Evolutionary conservation across 2,888 invertebrate genomes (phyloP).

Genomic region (Idaea dimidiata): DNA sequence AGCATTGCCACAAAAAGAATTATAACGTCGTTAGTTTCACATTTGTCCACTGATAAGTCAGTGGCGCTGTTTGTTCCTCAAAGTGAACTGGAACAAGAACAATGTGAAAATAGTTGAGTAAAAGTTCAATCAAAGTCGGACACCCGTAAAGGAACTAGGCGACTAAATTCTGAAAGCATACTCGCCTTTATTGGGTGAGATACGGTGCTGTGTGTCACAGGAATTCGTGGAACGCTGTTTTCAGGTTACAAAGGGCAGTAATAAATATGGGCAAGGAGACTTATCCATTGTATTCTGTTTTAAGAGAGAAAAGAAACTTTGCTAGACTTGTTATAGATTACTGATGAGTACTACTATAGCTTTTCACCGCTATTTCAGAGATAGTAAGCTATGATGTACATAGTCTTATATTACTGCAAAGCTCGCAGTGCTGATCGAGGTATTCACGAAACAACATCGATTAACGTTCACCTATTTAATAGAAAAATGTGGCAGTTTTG

Average conservation of each 20-base stretch:
- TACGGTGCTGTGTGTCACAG: neutral
- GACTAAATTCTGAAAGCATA: neutral
- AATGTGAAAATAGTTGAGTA: neutral
- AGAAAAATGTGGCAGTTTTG: neutral
- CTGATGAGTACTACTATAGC: too few relatives aligned
- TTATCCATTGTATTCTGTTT: constrained; percentile 4
- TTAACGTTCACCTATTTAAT: too few relatives aligned
- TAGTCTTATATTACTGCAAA: too few relatives aligned
- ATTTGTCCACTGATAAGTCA: too few relatives aligned
- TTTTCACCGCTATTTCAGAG: too few relatives aligned
- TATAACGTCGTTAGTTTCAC: too few relatives aligned
- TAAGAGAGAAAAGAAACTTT: neutral
- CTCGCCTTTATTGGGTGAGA: neutral
- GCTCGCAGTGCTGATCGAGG: too few relatives aligned
- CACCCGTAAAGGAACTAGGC: neutral
- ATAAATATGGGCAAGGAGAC: constrained; percentile 45
- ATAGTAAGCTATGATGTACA: too few relatives aligned
- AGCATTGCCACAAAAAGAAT: too few relatives aligned
- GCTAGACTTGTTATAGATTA: neutral
- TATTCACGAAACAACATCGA: too few relatives aligned
- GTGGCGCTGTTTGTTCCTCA: neutral
- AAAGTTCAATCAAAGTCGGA: constrained; percentile 1
- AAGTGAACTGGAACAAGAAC: neutral
- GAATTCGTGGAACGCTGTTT: constrained; percentile 38
- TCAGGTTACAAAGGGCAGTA: constrained; percentile 59